phyloP scores from a whole-genome alignment of 2,113 vertebrate species.

The Anseranas semipalmata region DNA sequence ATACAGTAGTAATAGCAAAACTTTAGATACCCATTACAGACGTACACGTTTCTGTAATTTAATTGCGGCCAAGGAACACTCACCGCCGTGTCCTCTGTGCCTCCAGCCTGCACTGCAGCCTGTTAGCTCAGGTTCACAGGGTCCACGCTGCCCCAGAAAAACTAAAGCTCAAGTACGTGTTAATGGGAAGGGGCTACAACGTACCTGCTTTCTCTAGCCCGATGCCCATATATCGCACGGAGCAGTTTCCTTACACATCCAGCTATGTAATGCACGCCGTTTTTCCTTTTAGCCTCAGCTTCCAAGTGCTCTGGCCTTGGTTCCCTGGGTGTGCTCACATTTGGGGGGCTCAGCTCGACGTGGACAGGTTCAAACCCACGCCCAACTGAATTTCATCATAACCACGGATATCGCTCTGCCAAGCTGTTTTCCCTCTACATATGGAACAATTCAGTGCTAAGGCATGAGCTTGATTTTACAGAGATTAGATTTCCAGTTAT shows the following conservation, averaged over 20 bases:
- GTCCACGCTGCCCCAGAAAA: no score
- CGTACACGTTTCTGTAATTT: not conserved
- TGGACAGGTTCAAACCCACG: not conserved
- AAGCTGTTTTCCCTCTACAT: not conserved
- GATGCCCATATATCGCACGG: not conserved
- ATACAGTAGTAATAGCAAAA: not conserved
- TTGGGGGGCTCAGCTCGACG: not conserved
- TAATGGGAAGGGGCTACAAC: not conserved
- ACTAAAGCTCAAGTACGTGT: not conserved
- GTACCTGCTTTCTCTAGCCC: not conserved
- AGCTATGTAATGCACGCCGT: accelerated
- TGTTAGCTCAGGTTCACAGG: not conserved
- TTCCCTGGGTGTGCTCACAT: not conserved
- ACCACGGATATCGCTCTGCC: not conserved
- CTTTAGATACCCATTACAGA: not conserved
- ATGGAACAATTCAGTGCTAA: not conserved
- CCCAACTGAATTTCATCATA: not conserved
- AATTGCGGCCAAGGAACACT: not conserved
- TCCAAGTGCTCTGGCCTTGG: not conserved
- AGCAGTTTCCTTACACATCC: not conserved
- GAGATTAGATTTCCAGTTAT: not conserved
- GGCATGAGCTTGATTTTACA: not conserved
- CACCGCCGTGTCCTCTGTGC: accelerated
- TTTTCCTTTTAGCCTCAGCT: not conserved
- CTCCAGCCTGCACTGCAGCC: not conserved